These are phyloP conservation scores for Procambarus clarkii DNA, from an alignment of 1,140 invertebrate genomes.

Conservation along the genomic window DNA sequence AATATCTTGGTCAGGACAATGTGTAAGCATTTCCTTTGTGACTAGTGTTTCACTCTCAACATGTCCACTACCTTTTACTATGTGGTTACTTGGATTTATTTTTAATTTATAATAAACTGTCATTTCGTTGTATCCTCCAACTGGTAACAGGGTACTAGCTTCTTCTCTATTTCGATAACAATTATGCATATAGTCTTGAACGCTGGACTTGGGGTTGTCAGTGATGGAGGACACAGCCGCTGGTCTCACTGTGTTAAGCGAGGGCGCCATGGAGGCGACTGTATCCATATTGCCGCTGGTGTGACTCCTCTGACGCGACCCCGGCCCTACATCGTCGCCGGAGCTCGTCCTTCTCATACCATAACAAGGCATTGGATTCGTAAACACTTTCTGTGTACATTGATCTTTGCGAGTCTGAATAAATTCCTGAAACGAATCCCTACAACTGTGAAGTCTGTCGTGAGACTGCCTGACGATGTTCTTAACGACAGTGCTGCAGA, in stretches of 20 bases:
- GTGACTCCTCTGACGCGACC: neutral
- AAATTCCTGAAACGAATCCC: slow-evolving; percentile 32
- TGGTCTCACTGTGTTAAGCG: too few species aligned
- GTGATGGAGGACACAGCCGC: too few species aligned
- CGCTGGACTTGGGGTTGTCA: too few species aligned
- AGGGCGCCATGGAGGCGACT: neutral
- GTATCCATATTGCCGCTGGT: neutral
- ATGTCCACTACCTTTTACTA: too few species aligned
- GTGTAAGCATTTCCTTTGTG: too few species aligned
- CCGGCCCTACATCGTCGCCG: neutral
- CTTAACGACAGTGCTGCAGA: slow-evolving; percentile 53
- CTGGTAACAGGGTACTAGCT: neutral
- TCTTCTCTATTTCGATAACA: neutral
- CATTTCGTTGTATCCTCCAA: neutral
- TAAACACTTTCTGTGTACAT: neutral
- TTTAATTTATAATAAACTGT: neutral
- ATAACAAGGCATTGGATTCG: slow-evolving; percentile 5
- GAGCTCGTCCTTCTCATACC: neutral
- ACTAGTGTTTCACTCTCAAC: too few species aligned
- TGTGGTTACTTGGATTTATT: neutral
- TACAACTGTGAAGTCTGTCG: neutral
- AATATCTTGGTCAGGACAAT: neutral
- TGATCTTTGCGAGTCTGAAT: slow-evolving; percentile 6
- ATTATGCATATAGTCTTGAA: too few species aligned
- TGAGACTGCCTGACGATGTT: slow-evolving; percentile 26